These are phyloP conservation scores for Noctua comes DNA, from an alignment of 2,888 invertebrate species.

Conservation along the genomic window DNA sequence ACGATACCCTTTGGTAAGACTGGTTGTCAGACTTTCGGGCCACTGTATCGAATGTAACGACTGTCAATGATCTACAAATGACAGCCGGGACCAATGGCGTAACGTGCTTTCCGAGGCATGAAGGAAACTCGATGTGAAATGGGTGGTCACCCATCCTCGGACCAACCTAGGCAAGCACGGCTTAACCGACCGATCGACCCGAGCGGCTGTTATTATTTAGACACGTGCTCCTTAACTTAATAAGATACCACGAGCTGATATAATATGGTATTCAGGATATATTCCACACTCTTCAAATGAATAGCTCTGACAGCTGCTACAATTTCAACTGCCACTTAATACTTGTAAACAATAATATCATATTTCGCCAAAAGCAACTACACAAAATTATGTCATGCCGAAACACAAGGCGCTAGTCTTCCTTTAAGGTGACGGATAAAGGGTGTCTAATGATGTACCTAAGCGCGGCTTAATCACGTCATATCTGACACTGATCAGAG, in stretches of 20 bases:
- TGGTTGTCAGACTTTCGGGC: no score
- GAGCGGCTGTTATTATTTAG: no score
- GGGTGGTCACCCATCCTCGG: no score
- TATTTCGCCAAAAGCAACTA: conserved; percentile 5
- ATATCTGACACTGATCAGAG: conserved; percentile 37
- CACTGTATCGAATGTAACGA: no score
- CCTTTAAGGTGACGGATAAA: conserved; percentile 32
- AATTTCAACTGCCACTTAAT: not conserved
- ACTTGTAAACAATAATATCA: conserved; percentile 19
- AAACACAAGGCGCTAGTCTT: conserved; percentile 36
- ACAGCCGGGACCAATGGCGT: no score
- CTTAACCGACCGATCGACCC: no score
- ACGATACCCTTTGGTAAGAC: no score
- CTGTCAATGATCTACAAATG: no score
- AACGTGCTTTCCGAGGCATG: no score
- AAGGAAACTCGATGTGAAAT: no score
- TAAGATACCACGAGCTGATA: not conserved
- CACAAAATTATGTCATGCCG: conserved; percentile 9
- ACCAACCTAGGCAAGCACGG: no score
- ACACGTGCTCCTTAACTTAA: not conserved
- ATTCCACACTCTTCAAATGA: not conserved
- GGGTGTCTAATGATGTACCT: conserved; percentile 49
- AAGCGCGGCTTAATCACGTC: conserved; percentile 48
- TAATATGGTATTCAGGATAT: not conserved
- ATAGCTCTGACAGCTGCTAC: not conserved